These are phyloP conservation scores for Eurystomus glaucurus DNA, from an alignment of 2,797 vertebrate species.

Conservation along the genomic window DNA sequence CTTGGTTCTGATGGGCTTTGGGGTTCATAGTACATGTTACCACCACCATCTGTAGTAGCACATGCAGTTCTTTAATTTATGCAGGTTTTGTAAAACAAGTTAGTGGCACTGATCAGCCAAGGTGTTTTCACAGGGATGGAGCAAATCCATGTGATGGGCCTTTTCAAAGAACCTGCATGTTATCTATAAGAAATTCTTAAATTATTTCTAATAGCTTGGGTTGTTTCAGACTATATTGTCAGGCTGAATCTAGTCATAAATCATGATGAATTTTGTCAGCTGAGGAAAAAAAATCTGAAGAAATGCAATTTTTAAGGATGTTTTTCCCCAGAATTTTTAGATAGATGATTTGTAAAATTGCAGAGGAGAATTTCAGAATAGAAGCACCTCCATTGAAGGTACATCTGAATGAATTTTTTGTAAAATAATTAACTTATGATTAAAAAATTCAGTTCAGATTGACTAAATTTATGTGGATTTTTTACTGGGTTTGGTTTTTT, in stretches of 20 bases:
- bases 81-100: neutral
- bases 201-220: neutral
- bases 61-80: neutral
- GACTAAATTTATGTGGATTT: neutral
- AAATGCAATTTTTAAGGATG: neutral
- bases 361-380: neutral
- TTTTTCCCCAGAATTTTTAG: neutral
- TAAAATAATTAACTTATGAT: neutral
- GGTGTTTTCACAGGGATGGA: neutral
- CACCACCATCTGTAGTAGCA: fast-evolving
- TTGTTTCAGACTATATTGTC: neutral
- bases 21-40: fast-evolving
- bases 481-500: neutral
- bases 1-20: neutral
- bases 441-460: neutral
- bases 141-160: neutral
- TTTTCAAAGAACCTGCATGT: neutral
- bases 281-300: neutral
- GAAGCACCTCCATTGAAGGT: neutral
- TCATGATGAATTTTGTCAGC: neutral
- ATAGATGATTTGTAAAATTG: neutral
- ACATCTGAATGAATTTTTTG: neutral
- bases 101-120: neutral
- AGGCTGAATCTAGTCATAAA: neutral
- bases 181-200: neutral